phyloP scores from a whole-genome alignment of 2,113 vertebrate species.

The Rhinolophus sinicus region DNA sequence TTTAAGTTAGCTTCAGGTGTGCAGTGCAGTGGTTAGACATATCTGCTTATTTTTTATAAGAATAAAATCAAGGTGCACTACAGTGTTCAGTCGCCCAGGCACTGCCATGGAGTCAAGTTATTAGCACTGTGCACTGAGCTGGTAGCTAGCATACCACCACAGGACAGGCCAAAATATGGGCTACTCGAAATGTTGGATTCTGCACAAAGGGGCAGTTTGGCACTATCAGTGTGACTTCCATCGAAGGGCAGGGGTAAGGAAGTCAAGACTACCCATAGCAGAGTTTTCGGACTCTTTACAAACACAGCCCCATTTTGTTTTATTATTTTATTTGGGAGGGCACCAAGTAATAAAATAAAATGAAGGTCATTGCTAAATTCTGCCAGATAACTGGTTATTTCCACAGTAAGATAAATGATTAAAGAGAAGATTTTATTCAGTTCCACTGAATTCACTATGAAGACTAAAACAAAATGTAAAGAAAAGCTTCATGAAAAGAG shows the following conservation, averaged over 20 bases:
- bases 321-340: background rate
- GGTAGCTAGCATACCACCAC: accelerated
- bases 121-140: background rate
- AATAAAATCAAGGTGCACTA: background rate
- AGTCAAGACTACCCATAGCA: background rate
- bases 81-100: background rate
- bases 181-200: background rate
- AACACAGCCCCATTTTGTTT: background rate
- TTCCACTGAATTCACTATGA: slow-evolving; percentile 8
- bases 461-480: background rate
- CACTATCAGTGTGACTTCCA: background rate
- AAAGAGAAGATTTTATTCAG: background rate
- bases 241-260: background rate
- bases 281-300: background rate
- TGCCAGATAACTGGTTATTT: background rate
- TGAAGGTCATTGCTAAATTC: background rate
- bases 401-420: background rate
- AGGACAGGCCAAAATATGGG: background rate
- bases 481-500: background rate
- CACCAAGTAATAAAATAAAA: background rate
- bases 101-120: background rate
- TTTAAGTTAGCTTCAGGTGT: no score
- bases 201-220: background rate
- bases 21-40: no score
- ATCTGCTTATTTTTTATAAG: background rate